phyloP scores from a whole-genome alignment of 2,888 invertebrate species.

The Drosophila dives region DNA sequence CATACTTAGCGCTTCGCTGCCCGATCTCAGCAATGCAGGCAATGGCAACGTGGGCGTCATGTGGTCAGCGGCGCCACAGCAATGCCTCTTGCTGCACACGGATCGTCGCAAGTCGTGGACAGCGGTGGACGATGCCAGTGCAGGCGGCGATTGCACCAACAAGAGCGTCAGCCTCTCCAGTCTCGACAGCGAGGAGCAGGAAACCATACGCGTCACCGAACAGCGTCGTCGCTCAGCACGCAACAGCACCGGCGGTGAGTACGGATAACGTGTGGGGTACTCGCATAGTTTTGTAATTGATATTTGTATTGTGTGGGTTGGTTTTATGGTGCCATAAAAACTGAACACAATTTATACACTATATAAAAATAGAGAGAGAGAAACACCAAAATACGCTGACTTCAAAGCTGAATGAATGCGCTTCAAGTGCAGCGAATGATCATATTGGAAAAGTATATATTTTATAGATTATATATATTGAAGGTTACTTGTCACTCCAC shows the following conservation, averaged over 20 bases:
- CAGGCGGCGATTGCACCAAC: constrained; percentile 86
- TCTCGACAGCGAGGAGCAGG: constrained; percentile 95
- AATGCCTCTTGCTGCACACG: constrained; percentile 83
- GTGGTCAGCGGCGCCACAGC: constrained; percentile 83
- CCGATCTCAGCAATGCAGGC: constrained; percentile 81
- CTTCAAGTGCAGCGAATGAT: background rate
- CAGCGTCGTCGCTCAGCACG: constrained; percentile 86
- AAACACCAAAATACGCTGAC: constrained; percentile 15
- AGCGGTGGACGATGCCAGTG: constrained; percentile 90
- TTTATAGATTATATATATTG: background rate
- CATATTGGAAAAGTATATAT: background rate
- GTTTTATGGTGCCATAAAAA: constrained; percentile 43
- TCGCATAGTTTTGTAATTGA: constrained; percentile 18
- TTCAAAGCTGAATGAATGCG: constrained; percentile 15
- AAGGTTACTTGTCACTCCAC: background rate
- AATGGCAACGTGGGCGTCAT: constrained; percentile 58
- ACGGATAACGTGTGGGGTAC: background rate
- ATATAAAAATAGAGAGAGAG: no score
- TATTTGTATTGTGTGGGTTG: constrained; percentile 20
- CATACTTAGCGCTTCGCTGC: constrained; percentile 81
- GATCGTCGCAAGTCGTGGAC: constrained; percentile 93
- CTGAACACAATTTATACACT: no score
- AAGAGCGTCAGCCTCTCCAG: constrained; percentile 90
- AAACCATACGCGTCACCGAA: constrained; percentile 86
- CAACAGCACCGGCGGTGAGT: constrained; percentile 85